Evolutionary conservation across 2,888 invertebrate genomes (phyloP), one percentile per base, ranked within the genome.

Genomic region (Polydrusus pterygomalis): DNA sequence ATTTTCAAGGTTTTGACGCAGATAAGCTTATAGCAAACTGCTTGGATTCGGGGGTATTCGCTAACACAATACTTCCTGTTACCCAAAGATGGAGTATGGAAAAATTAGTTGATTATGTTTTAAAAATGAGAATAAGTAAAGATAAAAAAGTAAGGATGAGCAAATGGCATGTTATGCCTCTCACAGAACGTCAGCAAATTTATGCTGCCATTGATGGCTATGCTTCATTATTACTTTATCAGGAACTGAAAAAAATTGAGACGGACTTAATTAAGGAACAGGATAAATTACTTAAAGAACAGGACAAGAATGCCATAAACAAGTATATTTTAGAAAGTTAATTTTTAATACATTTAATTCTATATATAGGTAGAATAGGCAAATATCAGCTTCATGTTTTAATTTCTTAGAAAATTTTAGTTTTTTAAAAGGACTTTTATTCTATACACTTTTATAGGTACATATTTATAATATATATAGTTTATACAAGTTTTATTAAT

Each of bases 131-230:
- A 74, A 89, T 92, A 75, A 88, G 88, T 79, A 92, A 92, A 84
- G 88, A 89, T 81, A 88, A 89, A 67, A 86, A 88, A 76, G 90
- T 92, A 3, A 88, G 92, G 72, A 90, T 87, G 85, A 91, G 92
- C 81, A 89, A 90, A 80, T 92, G 92, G 92, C 88, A 91, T 82
- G 84, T 89, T 17, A 86, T 90, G 58, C 91, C 92, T 9, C 86
- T 92, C 60, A 88, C 86, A 74, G 82, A 88, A 75, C 87, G 87
- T 20, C 92, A 92, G 83, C 86, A 89, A 82, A 83, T 85, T 75
- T 92, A 92, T 85, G 92, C 92, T 30, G 91, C 92, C 8, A 91
- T 91, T 58, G 92, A 93, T 87, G 91, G 92, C 80, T 92, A 91
- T 86, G 77, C 70, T 18, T 77, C 77, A 7, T 54, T 77, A 17